A percentile compares a stretch with the other conserved stretches of the same genome.
These are phyloP conservation scores for Aleiodes leptofemur DNA, from an alignment of 2,888 invertebrate species.

Conservation along the genomic window DNA sequence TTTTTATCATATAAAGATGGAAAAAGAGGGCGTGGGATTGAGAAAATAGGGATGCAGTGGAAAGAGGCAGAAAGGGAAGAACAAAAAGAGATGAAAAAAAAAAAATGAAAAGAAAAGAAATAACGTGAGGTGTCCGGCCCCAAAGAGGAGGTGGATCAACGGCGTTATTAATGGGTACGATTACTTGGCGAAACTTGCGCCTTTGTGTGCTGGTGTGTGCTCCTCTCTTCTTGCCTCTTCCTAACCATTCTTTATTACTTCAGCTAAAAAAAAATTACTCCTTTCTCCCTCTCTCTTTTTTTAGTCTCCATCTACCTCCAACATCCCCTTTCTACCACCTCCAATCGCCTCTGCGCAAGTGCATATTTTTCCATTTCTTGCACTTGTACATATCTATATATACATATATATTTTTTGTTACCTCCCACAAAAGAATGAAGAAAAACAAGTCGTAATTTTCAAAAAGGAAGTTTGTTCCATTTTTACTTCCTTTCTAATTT, in stretches of 20 bases:
- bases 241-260: constrained; percentile 37
- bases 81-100: constrained; percentile 40
- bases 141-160: constrained; percentile 66
- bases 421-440: no score
- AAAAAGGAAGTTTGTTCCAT: constrained; percentile 35
- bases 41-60: constrained; percentile 23
- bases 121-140: constrained; percentile 40
- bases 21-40: constrained; percentile 26
- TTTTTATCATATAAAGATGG: constrained; percentile 23
- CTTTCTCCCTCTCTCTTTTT: constrained; percentile 17
- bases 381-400: constrained; percentile 36
- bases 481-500: constrained; percentile 37
- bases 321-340: constrained; percentile 39
- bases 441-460: no score
- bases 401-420: no score
- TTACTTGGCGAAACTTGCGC: constrained; percentile 72
- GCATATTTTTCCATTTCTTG: constrained; percentile 19
- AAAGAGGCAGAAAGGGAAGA: constrained; percentile 26
- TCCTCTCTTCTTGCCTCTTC: constrained; percentile 28
- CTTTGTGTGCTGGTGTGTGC: constrained; percentile 59
- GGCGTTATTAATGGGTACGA: constrained; percentile 71
- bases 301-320: constrained; percentile 41
- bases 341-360: constrained; percentile 1
- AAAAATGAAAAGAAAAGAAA: constrained; percentile 42
- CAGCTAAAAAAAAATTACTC: no score